Evolutionary conservation across 2,888 invertebrate genomes (phyloP).

Genomic region (Boloria selene): DNA sequence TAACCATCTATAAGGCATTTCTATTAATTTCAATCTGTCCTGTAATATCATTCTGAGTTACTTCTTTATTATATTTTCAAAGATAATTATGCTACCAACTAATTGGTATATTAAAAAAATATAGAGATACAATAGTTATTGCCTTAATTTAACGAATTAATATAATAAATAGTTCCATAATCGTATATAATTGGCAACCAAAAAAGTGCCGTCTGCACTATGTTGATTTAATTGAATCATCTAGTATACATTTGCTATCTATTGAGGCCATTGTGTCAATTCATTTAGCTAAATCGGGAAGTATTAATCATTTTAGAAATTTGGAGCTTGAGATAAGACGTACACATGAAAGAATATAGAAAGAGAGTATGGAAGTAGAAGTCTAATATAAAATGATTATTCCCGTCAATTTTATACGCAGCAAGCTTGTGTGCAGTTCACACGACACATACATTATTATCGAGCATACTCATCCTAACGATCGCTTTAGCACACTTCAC

Average conservation of each 20-base stretch:
- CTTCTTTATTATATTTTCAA: slow-evolving; percentile 3
- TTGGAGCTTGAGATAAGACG: slow-evolving; percentile 17
- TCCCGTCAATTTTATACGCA: slow-evolving; percentile 25
- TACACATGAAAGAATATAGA: slow-evolving; percentile 24
- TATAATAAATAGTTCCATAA: slow-evolving; percentile 35
- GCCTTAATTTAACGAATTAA: slow-evolving; percentile 32
- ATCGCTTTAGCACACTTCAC: not conserved
- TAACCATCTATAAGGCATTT: slow-evolving; percentile 63
- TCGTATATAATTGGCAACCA: slow-evolving; percentile 28
- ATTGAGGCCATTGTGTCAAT: slow-evolving; percentile 33
- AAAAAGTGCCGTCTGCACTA: slow-evolving; percentile 12
- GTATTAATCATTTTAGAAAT: not conserved
- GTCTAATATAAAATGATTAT: slow-evolving; percentile 37
- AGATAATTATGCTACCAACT: slow-evolving; percentile 36
- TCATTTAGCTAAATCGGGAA: slow-evolving; percentile 28
- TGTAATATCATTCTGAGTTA: slow-evolving; percentile 9
- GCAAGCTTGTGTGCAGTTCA: slow-evolving; percentile 15
- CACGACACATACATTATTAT: not conserved
- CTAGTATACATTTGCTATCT: slow-evolving; percentile 35
- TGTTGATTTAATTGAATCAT: slow-evolving; percentile 16
- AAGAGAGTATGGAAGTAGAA: slow-evolving; percentile 22
- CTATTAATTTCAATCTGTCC: slow-evolving; percentile 33
- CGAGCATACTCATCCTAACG: not conserved
- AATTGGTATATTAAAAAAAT: slow-evolving; percentile 41
- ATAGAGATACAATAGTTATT: slow-evolving; percentile 36